Percentiles rank a stretch among this genome's conserved stretches.
Evolutionary conservation across 2,113 vertebrate species (phyloP).

Genomic region (Grus americana): DNA sequence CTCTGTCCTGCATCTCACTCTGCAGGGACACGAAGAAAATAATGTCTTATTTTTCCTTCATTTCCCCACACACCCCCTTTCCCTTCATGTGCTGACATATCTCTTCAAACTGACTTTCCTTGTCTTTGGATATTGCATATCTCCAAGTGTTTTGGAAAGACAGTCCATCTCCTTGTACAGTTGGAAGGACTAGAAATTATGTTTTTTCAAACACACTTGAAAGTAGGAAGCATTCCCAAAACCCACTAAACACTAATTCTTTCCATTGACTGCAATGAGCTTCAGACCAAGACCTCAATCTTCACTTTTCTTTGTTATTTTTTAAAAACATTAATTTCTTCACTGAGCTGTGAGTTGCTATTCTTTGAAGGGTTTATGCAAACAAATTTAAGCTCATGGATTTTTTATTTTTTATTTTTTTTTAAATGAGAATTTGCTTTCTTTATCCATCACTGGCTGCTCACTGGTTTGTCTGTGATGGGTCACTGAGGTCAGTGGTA

Average conservation of each 20-base stretch:
- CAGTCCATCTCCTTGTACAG: neutral
- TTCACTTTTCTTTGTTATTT: neutral
- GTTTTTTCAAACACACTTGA: neutral
- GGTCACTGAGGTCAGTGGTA: neutral
- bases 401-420: neutral
- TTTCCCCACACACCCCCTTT: neutral
- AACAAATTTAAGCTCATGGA: neutral
- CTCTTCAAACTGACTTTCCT: constrained; percentile 22
- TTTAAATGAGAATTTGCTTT: neutral
- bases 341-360: neutral
- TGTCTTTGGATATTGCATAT: neutral
- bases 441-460: neutral
- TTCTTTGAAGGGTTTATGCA: neutral
- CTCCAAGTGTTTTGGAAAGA: neutral
- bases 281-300: neutral
- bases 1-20: constrained; percentile 63
- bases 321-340: neutral
- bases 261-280: neutral
- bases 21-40: constrained; percentile 54
- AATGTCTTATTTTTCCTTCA: constrained; percentile 54
- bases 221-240: neutral
- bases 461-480: neutral
- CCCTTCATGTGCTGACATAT: neutral
- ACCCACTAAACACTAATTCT: neutral
- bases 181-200: neutral